Evolutionary conservation across 2,888 invertebrate species (phyloP), one percentile per base, ranked within the genome.

Genomic region (Chromoteleia sp.): DNA sequence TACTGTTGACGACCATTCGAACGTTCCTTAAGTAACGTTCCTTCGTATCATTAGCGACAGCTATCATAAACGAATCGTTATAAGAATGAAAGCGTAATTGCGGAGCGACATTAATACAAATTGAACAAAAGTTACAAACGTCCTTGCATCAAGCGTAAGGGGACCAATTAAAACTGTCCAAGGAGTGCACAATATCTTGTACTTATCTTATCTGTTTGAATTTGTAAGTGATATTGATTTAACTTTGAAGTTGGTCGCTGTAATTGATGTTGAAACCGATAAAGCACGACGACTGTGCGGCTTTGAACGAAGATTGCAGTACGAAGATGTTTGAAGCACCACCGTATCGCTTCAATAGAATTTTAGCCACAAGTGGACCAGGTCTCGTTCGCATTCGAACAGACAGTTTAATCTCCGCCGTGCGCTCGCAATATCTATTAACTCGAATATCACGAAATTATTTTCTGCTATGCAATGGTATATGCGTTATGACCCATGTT

Each of bases 381-480:
- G 56, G 36, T 63, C 48, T 65, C 75, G 56, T 75, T 67, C 15
- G 75, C 58, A 76, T 76, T 67, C 59, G 50, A 52, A 67, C 75
- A 43, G 75, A 75, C 75, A 75, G 63, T 76, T 76, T 76, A 67
- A 76, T 76, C 75, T 76, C 75, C 75, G 75, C 52, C 25, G 21
- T 25, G 39, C 29, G 12, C 17, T n/a, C 21, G 56, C 75, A 76
- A 67, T 76, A 67, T 59, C 59, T 59, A 76, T 76, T 76, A 74
- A 54, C 54, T 58, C 14, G 36, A 52, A 74, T 43, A 56, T 74
- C 21, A 45, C 56, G 45, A 74, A 61, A 74, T 63, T 73, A 74
- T 56, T 74, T 63, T 61, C 73, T 52, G 43, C 19, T 59, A 19
- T 45, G 29, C 52, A 30, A 7, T 36, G 58, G 15, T 48, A 25